Evolutionary conservation across 2,888 invertebrate genomes (phyloP).

Genomic region (Glyphotaelius pellucidus): DNA sequence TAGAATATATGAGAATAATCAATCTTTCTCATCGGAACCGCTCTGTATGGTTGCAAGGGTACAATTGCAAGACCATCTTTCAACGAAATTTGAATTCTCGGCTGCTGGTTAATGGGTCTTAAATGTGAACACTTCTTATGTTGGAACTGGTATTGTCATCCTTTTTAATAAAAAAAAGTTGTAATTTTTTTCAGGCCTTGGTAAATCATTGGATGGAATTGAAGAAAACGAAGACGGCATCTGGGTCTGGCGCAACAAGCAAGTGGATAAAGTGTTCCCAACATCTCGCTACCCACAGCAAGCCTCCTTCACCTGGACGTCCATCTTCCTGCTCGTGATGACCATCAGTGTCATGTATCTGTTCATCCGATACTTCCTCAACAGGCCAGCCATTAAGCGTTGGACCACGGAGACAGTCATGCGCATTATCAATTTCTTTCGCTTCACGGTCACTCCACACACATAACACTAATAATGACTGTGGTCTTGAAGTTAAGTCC

Average conservation of each 20-base stretch:
- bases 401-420: neutral
- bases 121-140: too few species aligned
- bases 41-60: too few species aligned
- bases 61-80: too few species aligned
- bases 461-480: conserved; percentile 16
- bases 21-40: too few species aligned
- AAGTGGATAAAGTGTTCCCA: conserved; percentile 72
- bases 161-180: too few species aligned
- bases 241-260: conserved; percentile 77
- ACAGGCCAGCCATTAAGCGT: conserved; percentile 18
- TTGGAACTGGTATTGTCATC: too few species aligned
- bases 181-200: conserved; percentile 22
- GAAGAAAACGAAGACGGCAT: conserved; percentile 76
- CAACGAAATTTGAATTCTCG: too few species aligned
- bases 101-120: too few species aligned
- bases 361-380: conserved; percentile 28
- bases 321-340: conserved; percentile 70
- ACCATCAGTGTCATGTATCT: conserved; percentile 36
- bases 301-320: conserved; percentile 70
- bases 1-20: too few species aligned
- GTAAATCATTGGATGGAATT: conserved; percentile 72
- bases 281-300: conserved; percentile 68
- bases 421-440: neutral
- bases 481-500: too few species aligned
- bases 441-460: neutral